Evolutionary conservation across 2,888 invertebrate genomes (phyloP), one percentile per base, ranked within the genome.

Genomic region (Caenorhabditis doughertyi): DNA sequence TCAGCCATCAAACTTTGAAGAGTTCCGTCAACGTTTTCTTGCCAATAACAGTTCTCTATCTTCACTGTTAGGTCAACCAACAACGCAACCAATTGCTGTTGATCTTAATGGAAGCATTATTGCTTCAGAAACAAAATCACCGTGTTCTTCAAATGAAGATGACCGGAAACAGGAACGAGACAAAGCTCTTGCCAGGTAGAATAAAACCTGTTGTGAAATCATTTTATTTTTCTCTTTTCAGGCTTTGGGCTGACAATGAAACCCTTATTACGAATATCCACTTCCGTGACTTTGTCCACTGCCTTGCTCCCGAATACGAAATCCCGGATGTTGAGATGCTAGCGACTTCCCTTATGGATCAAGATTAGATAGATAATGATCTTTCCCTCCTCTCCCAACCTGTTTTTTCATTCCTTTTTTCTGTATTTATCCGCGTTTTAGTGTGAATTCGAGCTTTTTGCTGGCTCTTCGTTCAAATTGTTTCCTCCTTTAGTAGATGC

Each of bases 291-390:
- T 79, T 87, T 39, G 80, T 88, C 0, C 87, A 85, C 25, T 71
- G 79, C 13, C 72, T 88, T 51, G 85, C 87, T 35, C 88, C 88
- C 21, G 88, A 88, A 21, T 88, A 88, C 77, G 88, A 88, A 47
- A 71, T 88, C 25, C 87, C 87, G 8, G 86, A 85, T 42, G 74
- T 74, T 1, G 76, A 73, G 0, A 60, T 72, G 25, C 71, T 88
- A 13, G 81, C 85, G 11, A 51, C 67, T 2, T 62, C 55, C 2
- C 47, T 74, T 23, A 39, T 53, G 18, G 79, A 79, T 49, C 53
- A 51, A 32, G 76, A 58, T 29, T 74, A 64, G 35, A 44, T 51
- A 27, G 32, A 49, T 35, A 67, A 60, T 62, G 29, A 25, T 60
- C 23, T 42, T 53, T 27, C n/a, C n/a, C 21, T 13, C n/a, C 21